phyloP scores from a whole-genome alignment of 2,113 vertebrate species.

The Colaptes auratus region DNA sequence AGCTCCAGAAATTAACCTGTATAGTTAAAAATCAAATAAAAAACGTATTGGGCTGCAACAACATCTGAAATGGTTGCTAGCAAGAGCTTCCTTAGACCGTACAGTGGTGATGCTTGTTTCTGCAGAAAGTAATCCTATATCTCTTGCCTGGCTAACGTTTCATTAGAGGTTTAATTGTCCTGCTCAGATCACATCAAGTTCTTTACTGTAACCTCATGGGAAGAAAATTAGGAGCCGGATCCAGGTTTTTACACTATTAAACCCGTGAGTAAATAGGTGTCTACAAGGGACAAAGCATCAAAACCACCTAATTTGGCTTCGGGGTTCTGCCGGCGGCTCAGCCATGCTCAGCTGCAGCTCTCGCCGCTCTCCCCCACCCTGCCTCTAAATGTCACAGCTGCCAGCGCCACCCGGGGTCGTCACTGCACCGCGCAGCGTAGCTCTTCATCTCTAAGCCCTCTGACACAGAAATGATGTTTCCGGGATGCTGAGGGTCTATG shows the following conservation, averaged over 20 bases:
- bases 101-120: not conserved
- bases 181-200: conserved; percentile 51
- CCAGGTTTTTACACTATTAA: not conserved
- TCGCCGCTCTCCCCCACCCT: not conserved
- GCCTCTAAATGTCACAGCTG: conserved; percentile 39
- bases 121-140: conserved; percentile 65
- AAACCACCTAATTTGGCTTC: fast-evolving
- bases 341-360: not conserved
- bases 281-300: not conserved
- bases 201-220: not conserved
- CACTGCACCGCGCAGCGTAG: not conserved
- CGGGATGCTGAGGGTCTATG: not conserved
- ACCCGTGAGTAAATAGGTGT: too few species aligned
- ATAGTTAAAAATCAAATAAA: not conserved
- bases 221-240: not conserved
- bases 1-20: not conserved
- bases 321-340: not conserved
- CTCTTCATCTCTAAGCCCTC: not conserved
- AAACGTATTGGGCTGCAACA: not conserved
- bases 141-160: conserved; percentile 68
- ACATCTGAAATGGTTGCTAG: conserved; percentile 5
- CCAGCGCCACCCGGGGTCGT: not conserved
- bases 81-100: not conserved
- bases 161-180: conserved; percentile 66
- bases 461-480: not conserved